A percentile compares a stretch with the other conserved stretches of the same genome.
Conservation (phyloP, 2,797 vertebrate genomes). For the Trichosurus vulpecula region DNA sequence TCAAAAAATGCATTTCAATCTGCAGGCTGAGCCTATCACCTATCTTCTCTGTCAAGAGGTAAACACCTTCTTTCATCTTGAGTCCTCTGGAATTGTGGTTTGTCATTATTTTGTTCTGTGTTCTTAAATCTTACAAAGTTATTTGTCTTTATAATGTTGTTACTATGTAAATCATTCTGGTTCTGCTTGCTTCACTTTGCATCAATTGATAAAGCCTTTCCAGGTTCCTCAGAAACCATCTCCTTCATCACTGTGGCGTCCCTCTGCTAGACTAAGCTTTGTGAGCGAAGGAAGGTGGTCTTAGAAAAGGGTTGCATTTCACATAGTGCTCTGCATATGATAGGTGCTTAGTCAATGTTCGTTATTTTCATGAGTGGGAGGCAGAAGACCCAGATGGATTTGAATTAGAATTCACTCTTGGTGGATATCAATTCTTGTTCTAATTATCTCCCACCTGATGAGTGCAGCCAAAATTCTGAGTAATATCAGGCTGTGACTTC, state of each 20-base stretch:
- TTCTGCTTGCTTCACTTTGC: background rate
- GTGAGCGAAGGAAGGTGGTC: background rate
- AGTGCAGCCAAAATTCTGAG: background rate
- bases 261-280: background rate
- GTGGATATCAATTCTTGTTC: background rate
- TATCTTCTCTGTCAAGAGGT: background rate
- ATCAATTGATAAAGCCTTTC: background rate
- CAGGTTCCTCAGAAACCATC: background rate
- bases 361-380: background rate
- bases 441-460: background rate
- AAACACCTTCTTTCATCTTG: background rate
- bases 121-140: background rate
- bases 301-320: background rate
- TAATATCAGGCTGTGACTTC: background rate
- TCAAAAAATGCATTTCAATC: background rate
- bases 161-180: background rate
- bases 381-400: conserved; percentile 15
- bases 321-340: background rate
- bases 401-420: conserved; percentile 14
- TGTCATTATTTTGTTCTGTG: background rate
- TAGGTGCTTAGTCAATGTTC: background rate
- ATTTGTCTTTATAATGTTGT: background rate
- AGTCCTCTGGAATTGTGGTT: background rate
- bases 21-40: background rate
- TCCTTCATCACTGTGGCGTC: background rate